phyloP scores from a whole-genome alignment of 1,140 invertebrate species.

The Dendrolimus kikuchii region DNA sequence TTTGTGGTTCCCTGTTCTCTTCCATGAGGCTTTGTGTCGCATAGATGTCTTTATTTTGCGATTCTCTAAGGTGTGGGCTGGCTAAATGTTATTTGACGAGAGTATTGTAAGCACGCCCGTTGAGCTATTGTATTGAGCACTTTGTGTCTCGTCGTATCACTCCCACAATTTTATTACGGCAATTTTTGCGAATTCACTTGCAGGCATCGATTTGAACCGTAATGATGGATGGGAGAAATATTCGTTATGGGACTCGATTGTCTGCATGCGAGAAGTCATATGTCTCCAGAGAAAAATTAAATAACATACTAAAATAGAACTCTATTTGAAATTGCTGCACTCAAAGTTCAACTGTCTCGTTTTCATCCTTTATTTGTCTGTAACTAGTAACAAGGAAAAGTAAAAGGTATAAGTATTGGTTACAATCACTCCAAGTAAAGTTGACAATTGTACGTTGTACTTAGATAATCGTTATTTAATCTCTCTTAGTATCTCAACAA shows the following conservation, averaged over 20 bases:
- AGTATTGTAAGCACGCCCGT: slow-evolving; percentile 59
- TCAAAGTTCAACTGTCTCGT: too few species aligned
- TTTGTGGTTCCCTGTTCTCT: slow-evolving; percentile 50
- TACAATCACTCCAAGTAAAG: too few species aligned
- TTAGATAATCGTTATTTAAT: too few species aligned
- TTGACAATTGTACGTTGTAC: too few species aligned
- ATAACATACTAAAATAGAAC: too few species aligned
- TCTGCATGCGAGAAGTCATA: slow-evolving; percentile 53
- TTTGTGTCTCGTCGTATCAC: slow-evolving; percentile 56
- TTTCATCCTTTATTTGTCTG: too few species aligned
- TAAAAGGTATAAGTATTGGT: too few species aligned
- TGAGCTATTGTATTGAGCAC: slow-evolving; percentile 44
- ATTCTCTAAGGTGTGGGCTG: slow-evolving; percentile 69
- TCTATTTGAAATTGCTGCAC: too few species aligned
- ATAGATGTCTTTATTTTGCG: slow-evolving; percentile 67
- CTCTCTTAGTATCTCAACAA: too few species aligned
- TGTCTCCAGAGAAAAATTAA: slow-evolving; percentile 41
- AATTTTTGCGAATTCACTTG: slow-evolving; percentile 52
- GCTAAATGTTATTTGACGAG: slow-evolving; percentile 70
- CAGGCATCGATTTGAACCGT: slow-evolving; percentile 34
- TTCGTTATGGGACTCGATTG: slow-evolving; percentile 20
- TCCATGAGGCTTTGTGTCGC: slow-evolving; percentile 47
- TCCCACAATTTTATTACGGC: slow-evolving; percentile 64
- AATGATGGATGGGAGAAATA: slow-evolving; percentile 59
- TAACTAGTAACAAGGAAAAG: too few species aligned